phyloP scores from a whole-genome alignment of 2,888 invertebrate species.

The Andrena bucephala region DNA sequence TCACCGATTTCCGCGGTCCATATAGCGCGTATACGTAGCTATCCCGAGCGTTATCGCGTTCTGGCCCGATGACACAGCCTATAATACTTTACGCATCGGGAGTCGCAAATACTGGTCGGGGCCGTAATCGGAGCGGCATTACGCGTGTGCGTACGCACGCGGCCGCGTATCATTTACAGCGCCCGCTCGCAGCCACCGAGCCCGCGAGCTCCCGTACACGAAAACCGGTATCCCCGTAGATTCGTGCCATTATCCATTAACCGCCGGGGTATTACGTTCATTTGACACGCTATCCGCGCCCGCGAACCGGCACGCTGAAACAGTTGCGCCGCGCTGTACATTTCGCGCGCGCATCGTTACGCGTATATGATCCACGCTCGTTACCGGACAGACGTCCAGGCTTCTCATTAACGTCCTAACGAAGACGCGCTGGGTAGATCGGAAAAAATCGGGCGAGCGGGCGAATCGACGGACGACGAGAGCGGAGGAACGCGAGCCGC shows the following conservation, averaged over 20 bases:
- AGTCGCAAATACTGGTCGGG: conserved; percentile 52
- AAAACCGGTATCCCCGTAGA: conserved; percentile 73
- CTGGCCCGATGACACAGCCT: conserved; percentile 35
- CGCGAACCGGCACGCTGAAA: conserved; percentile 61
- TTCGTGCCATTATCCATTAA: conserved; percentile 77
- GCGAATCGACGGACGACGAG: conserved; percentile 3
- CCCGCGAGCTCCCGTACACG: conserved; percentile 53
- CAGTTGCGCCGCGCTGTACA: conserved; percentile 55
- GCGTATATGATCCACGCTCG: conserved; percentile 47
- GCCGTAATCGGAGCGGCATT: conserved; percentile 67
- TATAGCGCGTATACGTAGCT: not conserved
- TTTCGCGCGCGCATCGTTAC: conserved; percentile 3
- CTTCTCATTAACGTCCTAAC: conserved; percentile 64
- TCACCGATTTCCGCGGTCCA: conserved; percentile 38
- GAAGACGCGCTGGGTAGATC: conserved; percentile 63
- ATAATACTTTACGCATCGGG: conserved; percentile 57
- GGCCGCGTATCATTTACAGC: conserved; percentile 43
- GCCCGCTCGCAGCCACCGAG: conserved; percentile 43
- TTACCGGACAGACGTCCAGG: conserved; percentile 18
- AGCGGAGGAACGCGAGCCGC: conserved; percentile 31
- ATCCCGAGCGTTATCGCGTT: conserved; percentile 53
- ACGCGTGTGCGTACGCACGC: conserved; percentile 36
- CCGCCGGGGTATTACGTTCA: conserved; percentile 72
- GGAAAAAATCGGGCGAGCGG: conserved; percentile 57
- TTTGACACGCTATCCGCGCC: conserved; percentile 78